Conservation (phyloP, 1,140 invertebrate genomes). For the Pygmarrhopalites habei region DNA sequence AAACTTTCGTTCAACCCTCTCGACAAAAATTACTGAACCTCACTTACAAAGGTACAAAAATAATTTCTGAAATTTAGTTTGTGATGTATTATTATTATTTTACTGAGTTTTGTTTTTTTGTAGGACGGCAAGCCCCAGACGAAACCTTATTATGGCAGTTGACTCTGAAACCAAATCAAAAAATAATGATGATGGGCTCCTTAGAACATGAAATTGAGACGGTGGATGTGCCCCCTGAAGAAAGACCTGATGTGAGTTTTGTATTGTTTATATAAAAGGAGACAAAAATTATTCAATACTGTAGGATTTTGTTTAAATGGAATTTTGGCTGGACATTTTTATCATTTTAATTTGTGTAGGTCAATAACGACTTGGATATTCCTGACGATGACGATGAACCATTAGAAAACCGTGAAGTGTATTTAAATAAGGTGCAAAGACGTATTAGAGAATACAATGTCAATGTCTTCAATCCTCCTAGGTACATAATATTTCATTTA, state of each 20-base stretch:
- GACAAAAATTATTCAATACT: too few relatives aligned
- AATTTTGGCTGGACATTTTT: too few relatives aligned
- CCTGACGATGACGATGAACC: conserved; percentile 66
- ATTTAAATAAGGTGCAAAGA: conserved; percentile 47
- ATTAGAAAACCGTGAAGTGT: conserved; percentile 67
- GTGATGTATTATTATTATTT: neutral
- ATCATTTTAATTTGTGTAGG: too few relatives aligned
- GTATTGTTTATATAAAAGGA: too few relatives aligned
- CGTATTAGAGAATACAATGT: conserved; percentile 36
- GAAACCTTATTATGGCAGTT: conserved; percentile 60
- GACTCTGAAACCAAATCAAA: conserved; percentile 76
- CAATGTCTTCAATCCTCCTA: conserved; percentile 28
- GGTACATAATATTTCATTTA: too few relatives aligned
- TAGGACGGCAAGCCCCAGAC: conserved; percentile 75
- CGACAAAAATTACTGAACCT: conserved; percentile 89
- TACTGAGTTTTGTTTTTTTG: conserved; percentile 32
- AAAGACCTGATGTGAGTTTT: conserved; percentile 74
- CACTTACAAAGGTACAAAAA: conserved; percentile 70
- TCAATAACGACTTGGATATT: conserved; percentile 51
- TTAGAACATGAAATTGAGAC: conserved; percentile 82
- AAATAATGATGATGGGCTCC: conserved; percentile 96
- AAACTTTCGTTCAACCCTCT: conserved; percentile 77
- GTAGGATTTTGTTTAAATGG: too few relatives aligned
- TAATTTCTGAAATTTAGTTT: conserved; percentile 19
- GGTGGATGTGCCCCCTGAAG: conserved; percentile 53